Evolutionary conservation across 2,797 vertebrate genomes (phyloP), one percentile per base, ranked within the genome.

Genomic region (Lagothrix lagotricha): DNA sequence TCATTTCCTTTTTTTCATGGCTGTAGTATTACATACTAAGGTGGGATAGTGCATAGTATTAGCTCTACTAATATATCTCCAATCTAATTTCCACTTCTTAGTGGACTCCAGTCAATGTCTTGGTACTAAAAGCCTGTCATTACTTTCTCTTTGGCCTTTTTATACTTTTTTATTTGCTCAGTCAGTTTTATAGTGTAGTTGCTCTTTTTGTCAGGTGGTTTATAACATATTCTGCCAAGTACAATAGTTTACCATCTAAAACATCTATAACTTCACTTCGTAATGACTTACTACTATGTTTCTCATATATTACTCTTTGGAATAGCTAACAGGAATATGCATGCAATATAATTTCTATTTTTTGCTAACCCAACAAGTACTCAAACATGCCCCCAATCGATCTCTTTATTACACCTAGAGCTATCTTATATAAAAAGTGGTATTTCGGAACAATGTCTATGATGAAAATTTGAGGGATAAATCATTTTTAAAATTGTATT

Each of bases 181-280:
- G 24, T 96, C 8, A 89, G 36, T 97, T 97, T 98, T 98, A 97
- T 95, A 95, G 83, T 90, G 52, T 91, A 61, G 72, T 96, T 98
- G 82, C 88, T 91, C 50, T 97, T 98, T 97, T 95, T 96, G 64
- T 95, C 94, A 87, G 98, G 73, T 81, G 92, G 52, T 88, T 96
- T 98, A 52, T 83, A 96, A 87, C 8, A 54, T 33, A 70, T 95
- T 98, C 92, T 97, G 97, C n/a, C 54, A 97, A 97, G 84, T 93
- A 91, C 2, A 92, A 36, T 70, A 92, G 70, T 90, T 97, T 90
- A 30, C 14, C 20, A 19, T 90, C 95, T 76, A 46, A 96, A 97
- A 94, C 11, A 72, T 73, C 22, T 95, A 36, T 57, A 97, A 57
- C 64, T 61, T 97, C 33, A 96, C 22, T 81, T 88, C 48, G 48